Percentiles rank a stretch among this genome's conserved stretches.
Conservation (phyloP, 2,113 vertebrate genomes). For the human (Homo sapiens) region DNA sequence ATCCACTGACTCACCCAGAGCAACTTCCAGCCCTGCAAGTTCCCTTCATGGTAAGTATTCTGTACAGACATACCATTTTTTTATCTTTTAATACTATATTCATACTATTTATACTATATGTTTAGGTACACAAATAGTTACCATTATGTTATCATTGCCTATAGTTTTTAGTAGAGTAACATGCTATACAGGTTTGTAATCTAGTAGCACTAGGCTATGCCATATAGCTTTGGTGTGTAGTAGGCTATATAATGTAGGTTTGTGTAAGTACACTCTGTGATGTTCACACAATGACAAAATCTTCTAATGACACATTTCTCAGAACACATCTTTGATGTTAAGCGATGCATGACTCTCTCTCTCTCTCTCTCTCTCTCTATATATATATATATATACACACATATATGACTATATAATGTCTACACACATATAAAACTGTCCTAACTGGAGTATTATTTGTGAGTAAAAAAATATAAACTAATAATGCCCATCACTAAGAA, state of each 20-base stretch:
- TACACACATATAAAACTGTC: neutral
- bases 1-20: neutral
- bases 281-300: neutral
- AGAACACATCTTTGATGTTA: neutral
- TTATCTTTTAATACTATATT: neutral
- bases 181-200: neutral
- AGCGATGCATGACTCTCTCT: no score
- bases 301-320: neutral
- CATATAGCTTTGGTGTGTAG: no score
- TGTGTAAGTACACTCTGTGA: neutral
- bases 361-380: no score
- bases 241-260: neutral
- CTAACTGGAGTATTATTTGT: neutral
- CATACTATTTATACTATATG: no score
- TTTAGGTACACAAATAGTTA: neutral
- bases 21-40: neutral
- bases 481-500: neutral
- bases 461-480: neutral
- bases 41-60: neutral
- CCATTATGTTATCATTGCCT: neutral
- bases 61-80: neutral
- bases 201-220: neutral
- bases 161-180: neutral
- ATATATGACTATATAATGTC: neutral
- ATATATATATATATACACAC: neutral